phyloP scores from a whole-genome alignment of 2,113 vertebrate genomes.

The Tragelaphus scriptus region DNA sequence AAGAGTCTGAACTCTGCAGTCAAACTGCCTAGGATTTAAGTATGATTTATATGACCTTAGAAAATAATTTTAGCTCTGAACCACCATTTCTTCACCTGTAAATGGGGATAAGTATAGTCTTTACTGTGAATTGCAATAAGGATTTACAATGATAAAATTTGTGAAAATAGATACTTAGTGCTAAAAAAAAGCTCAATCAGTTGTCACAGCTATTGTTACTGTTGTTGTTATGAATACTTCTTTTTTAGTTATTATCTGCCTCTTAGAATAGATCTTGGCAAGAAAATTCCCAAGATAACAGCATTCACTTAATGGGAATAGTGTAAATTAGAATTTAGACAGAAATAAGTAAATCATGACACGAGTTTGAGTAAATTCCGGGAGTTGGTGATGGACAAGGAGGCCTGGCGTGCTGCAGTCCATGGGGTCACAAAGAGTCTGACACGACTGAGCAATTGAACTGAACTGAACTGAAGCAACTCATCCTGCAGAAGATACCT shows the following conservation, averaged over 20 bases:
- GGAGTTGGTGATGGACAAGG: background rate
- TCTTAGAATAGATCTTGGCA: background rate
- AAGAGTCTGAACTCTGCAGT: background rate
- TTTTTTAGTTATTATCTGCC: background rate
- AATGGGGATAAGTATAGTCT: background rate
- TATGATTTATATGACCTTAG: background rate
- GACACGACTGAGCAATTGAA: background rate
- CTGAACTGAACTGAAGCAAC: background rate
- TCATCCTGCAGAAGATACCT: background rate
- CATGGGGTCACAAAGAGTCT: rapidly evolving
- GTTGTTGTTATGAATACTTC: background rate
- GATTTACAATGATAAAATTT: background rate
- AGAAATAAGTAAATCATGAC: background rate
- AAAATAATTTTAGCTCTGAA: background rate
- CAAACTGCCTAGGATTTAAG: background rate
- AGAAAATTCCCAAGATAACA: background rate
- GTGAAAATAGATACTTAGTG: background rate
- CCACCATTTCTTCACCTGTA: background rate
- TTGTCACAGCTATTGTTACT: background rate
- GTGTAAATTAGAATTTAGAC: background rate
- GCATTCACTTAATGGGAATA: background rate
- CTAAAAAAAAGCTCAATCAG: background rate
- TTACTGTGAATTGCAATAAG: background rate
- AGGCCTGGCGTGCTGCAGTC: background rate
- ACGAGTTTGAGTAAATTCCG: background rate